Percentiles rank a stretch among this genome's conserved stretches.
phyloP scores from a whole-genome alignment of 2,888 invertebrate genomes.

The Hybos culiciformis region DNA sequence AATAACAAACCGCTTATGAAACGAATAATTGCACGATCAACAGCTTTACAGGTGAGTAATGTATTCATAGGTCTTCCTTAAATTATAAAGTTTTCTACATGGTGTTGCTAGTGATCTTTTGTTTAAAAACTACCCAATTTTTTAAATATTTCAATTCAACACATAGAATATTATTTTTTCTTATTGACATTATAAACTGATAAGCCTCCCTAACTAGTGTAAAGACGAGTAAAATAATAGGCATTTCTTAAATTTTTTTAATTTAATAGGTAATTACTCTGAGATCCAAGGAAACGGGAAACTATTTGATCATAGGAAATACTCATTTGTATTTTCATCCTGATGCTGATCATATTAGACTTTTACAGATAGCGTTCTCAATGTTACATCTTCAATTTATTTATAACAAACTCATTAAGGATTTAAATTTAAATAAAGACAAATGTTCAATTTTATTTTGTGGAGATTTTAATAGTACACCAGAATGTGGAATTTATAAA shows the following conservation, averaged over 20 bases:
- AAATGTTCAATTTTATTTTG: slow-evolving; percentile 61
- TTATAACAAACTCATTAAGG: slow-evolving; percentile 25
- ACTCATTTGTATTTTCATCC: slow-evolving; percentile 92
- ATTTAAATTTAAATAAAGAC: slow-evolving; percentile 20
- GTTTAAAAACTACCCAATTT: no score
- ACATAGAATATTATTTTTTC: neutral
- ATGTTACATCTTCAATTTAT: slow-evolving; percentile 55
- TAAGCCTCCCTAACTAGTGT: no score
- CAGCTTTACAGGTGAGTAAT: slow-evolving; percentile 52
- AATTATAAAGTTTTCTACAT: no score
- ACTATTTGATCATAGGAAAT: slow-evolving; percentile 60
- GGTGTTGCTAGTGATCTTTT: no score
- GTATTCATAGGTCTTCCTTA: no score
- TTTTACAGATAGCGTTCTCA: slow-evolving; percentile 67
- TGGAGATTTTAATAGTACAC: slow-evolving; percentile 88
- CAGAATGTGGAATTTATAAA: slow-evolving; percentile 67
- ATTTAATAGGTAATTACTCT: slow-evolving; percentile 39
- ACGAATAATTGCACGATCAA: slow-evolving; percentile 49
- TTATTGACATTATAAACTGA: slow-evolving; percentile 5
- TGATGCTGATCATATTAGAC: slow-evolving; percentile 75
- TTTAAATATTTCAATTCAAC: no score
- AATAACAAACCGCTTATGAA: slow-evolving; percentile 42
- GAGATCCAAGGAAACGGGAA: slow-evolving; percentile 41
- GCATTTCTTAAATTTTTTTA: neutral
- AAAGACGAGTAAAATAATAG: no score